Percentiles rank a stretch among this genome's conserved stretches.
Conservation (phyloP, 2,797 vertebrate genomes). For the Pogoniulus pusillus region DNA sequence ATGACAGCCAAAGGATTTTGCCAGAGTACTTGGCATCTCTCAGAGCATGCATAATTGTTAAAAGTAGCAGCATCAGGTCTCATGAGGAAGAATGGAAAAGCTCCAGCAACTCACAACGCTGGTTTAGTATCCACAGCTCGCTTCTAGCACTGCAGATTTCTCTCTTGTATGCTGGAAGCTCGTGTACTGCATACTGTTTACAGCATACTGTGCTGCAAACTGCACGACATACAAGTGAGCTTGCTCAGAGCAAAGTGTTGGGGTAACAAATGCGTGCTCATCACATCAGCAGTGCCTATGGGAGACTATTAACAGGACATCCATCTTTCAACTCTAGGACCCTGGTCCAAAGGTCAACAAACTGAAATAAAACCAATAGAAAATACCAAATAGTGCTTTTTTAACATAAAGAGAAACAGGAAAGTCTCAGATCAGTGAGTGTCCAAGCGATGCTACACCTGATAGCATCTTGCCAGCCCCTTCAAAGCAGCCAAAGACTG, state of each 20-base stretch:
- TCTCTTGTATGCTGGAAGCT: background rate
- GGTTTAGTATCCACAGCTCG: slow-evolving; percentile 16
- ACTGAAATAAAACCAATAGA: background rate
- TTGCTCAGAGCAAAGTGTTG: background rate
- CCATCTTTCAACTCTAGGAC: background rate
- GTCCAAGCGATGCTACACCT: background rate
- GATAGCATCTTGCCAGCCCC: background rate
- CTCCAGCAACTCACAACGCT: slow-evolving; percentile 28
- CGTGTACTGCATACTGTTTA: too few relatives aligned
- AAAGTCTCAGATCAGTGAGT: background rate
- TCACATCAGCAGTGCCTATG: background rate
- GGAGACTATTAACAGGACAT: background rate
- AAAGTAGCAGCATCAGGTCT: slow-evolving; percentile 50
- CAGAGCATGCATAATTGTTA: slow-evolving; percentile 19
- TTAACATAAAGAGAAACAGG: background rate
- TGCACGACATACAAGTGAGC: background rate
- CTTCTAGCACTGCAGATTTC: slow-evolving; percentile 1
- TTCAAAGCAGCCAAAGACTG: background rate
- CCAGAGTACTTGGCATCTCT: slow-evolving; percentile 24
- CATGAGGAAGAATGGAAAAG: slow-evolving; percentile 29
- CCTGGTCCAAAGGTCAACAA: background rate
- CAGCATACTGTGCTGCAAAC: background rate
- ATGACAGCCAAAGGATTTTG: slow-evolving; percentile 24
- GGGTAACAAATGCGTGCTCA: background rate
- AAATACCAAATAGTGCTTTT: background rate